These are phyloP conservation scores for Hyperopisus bebe DNA, from an alignment of 2,113 vertebrate species.

Conservation along the genomic window DNA sequence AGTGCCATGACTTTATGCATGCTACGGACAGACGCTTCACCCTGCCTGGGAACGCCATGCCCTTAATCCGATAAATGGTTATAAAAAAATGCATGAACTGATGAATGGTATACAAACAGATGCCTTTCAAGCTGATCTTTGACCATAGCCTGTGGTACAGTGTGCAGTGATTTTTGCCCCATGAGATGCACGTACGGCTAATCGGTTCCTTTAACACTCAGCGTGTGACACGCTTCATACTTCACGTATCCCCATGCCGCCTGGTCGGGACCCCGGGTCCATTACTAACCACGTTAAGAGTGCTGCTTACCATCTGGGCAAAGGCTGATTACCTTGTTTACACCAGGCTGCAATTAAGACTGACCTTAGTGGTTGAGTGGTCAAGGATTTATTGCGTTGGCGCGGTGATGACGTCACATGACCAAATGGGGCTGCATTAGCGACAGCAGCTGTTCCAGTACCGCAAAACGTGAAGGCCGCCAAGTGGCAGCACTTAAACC, in stretches of 20 bases:
- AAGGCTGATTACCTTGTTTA: conserved; percentile 36
- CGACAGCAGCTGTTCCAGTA: conserved; percentile 27
- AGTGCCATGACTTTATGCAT: not conserved
- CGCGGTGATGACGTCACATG: conserved; percentile 24
- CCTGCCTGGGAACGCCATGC: not conserved
- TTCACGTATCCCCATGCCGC: not conserved
- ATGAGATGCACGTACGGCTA: not conserved
- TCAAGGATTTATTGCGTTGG: conserved; percentile 29
- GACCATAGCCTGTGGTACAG: not conserved
- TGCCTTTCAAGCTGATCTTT: not conserved
- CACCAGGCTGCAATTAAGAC: conserved; percentile 33
- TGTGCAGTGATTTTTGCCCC: not conserved
- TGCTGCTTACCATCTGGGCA: conserved; percentile 18
- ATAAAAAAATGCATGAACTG: not conserved
- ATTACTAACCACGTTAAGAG: not conserved
- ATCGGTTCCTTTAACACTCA: not conserved
- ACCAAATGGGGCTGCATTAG: conserved; percentile 13
- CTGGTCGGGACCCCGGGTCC: not conserved
- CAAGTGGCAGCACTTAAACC: conserved; percentile 23
- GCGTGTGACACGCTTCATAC: not conserved
- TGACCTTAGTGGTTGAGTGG: conserved; percentile 32
- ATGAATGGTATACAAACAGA: not conserved
- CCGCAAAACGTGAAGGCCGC: conserved; percentile 6
- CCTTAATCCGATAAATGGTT: not conserved
- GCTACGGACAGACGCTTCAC: not conserved